Base-by-base conservation (phyloP, 53 echinoderm and acorn worm species). In the Patiria pectinifera region DNA sequence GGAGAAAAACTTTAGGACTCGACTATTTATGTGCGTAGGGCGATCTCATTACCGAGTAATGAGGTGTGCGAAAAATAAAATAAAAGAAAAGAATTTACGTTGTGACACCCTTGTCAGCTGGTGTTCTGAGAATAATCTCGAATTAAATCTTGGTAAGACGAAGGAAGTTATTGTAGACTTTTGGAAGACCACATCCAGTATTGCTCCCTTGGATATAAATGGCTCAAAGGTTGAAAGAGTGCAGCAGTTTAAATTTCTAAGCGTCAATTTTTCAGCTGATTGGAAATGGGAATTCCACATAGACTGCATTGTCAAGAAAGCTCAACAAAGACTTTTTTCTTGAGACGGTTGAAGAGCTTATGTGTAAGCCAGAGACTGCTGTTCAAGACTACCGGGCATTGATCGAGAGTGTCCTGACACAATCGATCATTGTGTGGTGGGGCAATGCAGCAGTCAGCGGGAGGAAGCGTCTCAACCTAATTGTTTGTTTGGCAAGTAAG, bases 351-450 rank as follows among this genome's bases (percentile, higher is more conserved):
- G 46, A 72, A 72, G 15, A 23, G 72, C 18, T 79, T 45, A n/a
- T n/a, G n/a, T n/a, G n/a, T n/a, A n/a, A n/a, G n/a, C 14, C 79
- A 79, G 16, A 79, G 46, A 7, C 35, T 12, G 22, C 22, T 79
- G 46, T 45, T 79, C 5, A 79, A 79, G 22, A 25, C 79, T 79
- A 79, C 44, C 44, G 14, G 43, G 79, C 79, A 35, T 25, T 44
- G 72, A 72, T 72, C 15, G 72, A 72, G 72, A 16, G 72, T 72
- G 72, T 72, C 15, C 15, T 72, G 21, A 72, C 72, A 23, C 18
- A 16, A 16, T 45, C 43, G 6, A 79, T 79, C 79, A 79, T 79
- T 79, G 79, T 79, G 6, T 79, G 79, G 79, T 79, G 79, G 79
- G 79, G 79, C 79, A 79, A 79, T 45, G 46, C 79, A 8, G 26